phyloP scores from a whole-genome alignment of 2,888 invertebrate species.

The Platycheirus rosarum region DNA sequence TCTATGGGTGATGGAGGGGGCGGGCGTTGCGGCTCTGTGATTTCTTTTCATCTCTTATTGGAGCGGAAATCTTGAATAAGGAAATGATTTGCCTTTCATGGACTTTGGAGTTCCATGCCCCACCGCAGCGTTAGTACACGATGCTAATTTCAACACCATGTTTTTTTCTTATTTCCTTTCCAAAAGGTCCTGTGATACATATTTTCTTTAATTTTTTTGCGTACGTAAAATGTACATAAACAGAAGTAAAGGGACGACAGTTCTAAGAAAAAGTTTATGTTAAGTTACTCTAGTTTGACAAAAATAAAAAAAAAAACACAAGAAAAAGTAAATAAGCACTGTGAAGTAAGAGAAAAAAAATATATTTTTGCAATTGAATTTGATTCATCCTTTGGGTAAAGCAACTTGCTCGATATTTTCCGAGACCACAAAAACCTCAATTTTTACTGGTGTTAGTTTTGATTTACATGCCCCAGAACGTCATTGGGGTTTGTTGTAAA shows the following conservation, averaged over 20 bases:
- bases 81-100: constrained; percentile 72
- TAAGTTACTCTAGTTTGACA: constrained; percentile 34
- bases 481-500: too few relatives aligned
- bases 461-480: too few relatives aligned
- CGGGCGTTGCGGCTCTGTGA: constrained; percentile 14
- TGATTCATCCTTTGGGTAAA: constrained; percentile 42
- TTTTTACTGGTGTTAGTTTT: too few relatives aligned
- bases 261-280: constrained; percentile 58
- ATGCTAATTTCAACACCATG: constrained; percentile 71
- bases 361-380: constrained; percentile 67
- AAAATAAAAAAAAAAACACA: constrained; percentile 6
- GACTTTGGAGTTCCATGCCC: constrained; percentile 35
- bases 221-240: constrained; percentile 47
- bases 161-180: constrained; percentile 47
- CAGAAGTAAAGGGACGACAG: constrained; percentile 47
- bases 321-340: constrained; percentile 51
- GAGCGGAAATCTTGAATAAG: constrained; percentile 73
- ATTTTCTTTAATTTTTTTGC: constrained; percentile 1
- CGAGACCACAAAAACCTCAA: too few relatives aligned
- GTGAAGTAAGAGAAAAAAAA: constrained; percentile 5
- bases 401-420: constrained; percentile 21
- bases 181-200: constrained; percentile 35
- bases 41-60: constrained; percentile 53
- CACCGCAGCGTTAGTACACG: constrained; percentile 10
- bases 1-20: neutral